Evolutionary conservation across 2,113 vertebrate species (phyloP).

Genomic region (Spea multiplicata): DNA sequence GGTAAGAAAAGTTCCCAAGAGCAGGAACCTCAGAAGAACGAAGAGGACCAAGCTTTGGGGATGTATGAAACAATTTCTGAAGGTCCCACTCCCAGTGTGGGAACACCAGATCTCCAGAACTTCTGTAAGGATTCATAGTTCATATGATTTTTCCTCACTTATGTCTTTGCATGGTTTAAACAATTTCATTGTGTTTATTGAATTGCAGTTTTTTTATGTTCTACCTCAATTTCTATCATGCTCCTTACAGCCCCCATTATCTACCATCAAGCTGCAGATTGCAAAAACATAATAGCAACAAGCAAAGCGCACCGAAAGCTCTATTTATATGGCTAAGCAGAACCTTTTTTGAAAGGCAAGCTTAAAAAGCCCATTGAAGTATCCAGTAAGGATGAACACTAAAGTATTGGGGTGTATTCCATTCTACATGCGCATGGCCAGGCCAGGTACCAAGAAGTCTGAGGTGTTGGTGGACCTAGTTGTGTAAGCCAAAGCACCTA

Average conservation of each 20-base stretch:
- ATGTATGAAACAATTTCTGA: constrained; percentile 30
- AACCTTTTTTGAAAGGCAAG: too few relatives aligned
- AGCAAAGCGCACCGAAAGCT: too few relatives aligned
- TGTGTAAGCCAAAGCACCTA: too few relatives aligned
- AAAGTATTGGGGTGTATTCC: too few relatives aligned
- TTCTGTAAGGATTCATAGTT: constrained; percentile 14
- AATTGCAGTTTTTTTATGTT: too few relatives aligned
- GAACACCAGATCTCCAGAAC: neutral
- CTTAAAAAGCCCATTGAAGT: too few relatives aligned
- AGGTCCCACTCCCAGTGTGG: constrained; percentile 10
- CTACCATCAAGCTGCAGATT: neutral
- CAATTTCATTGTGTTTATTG: neutral
- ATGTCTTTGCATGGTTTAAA: neutral
- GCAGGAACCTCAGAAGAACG: constrained; percentile 28
- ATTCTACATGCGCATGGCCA: too few relatives aligned
- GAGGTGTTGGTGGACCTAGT: too few relatives aligned
- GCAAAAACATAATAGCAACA: too few relatives aligned
- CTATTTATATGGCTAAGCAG: too few relatives aligned
- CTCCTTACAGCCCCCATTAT: neutral
- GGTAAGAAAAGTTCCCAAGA: constrained; percentile 72
- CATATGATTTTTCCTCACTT: neutral
- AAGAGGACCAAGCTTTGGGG: constrained; percentile 26
- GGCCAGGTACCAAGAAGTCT: too few relatives aligned
- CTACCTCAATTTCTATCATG: neutral
- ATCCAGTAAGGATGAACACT: too few relatives aligned